phyloP scores from a whole-genome alignment of 2,888 invertebrate genomes.

The Erpobdella octoculata region DNA sequence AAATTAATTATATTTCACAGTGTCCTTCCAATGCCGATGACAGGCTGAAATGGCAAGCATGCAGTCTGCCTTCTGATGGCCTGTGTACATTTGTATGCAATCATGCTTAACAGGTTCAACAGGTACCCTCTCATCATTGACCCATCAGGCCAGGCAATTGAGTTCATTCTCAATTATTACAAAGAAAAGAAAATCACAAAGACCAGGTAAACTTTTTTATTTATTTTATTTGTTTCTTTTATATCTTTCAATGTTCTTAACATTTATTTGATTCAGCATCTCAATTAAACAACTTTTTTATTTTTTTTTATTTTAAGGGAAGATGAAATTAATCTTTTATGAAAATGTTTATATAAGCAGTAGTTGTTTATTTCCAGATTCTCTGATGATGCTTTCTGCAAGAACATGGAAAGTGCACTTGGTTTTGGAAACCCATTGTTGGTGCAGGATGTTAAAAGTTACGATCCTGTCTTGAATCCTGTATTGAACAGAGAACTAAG shows the following conservation, averaged over 20 bases:
- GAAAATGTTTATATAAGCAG: neutral
- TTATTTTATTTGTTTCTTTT: too few relatives aligned
- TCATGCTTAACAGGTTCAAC: conserved; percentile 80
- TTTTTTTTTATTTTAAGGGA: too few relatives aligned
- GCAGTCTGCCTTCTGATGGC: conserved; percentile 90
- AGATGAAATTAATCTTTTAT: too few relatives aligned
- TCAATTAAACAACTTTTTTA: too few relatives aligned
- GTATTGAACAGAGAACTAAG: conserved; percentile 81
- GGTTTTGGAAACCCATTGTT: conserved; percentile 95
- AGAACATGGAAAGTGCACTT: conserved; percentile 92
- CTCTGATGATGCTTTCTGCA: conserved; percentile 94
- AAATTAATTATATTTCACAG: conserved; percentile 41
- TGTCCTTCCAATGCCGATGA: conserved; percentile 97
- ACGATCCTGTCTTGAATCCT: conserved; percentile 96
- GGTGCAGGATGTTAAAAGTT: conserved; percentile 93
- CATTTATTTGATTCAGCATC: too few relatives aligned
- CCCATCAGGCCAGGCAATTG: conserved; percentile 97
- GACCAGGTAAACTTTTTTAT: conserved; percentile 66
- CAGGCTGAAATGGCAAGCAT: conserved; percentile 87
- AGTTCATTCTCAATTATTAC: conserved; percentile 94
- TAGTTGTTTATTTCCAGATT: conserved; percentile 58
- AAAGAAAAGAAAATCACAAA: conserved; percentile 91
- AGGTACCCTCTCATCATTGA: conserved; percentile 97
- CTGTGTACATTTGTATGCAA: conserved; percentile 97
- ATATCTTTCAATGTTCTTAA: too few relatives aligned